phyloP scores from a whole-genome alignment of 1,140 invertebrate species.

The Micrasema longulum region DNA sequence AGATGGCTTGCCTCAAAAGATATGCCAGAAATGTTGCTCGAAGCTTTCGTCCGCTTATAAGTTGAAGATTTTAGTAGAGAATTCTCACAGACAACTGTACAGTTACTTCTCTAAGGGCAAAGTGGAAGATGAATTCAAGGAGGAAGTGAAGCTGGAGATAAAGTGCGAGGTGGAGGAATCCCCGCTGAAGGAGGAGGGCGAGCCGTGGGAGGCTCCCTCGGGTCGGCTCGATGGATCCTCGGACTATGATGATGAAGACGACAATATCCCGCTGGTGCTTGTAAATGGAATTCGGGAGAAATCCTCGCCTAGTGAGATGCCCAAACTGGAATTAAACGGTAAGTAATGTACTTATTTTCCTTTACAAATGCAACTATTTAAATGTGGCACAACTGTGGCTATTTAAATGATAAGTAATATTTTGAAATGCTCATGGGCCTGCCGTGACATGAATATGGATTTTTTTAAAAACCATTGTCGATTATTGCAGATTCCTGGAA shows the following conservation, averaged over 20 bases:
- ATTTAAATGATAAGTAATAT: too few species aligned
- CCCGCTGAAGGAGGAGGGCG: too few species aligned
- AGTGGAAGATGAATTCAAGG: constrained; percentile 6
- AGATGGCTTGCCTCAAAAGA: constrained; percentile 21
- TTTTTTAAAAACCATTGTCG: too few species aligned
- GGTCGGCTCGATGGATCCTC: not conserved
- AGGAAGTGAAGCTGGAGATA: not conserved
- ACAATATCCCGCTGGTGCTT: constrained; percentile 5
- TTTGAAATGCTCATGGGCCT: too few species aligned
- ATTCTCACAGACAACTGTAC: not conserved
- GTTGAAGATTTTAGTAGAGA: constrained; percentile 12
- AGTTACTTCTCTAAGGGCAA: not conserved
- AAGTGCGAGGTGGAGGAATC: not conserved
- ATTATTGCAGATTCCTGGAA: too few species aligned
- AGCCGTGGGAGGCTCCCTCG: not conserved
- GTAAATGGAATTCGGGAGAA: too few species aligned
- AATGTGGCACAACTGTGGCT: too few species aligned
- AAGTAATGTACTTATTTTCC: too few species aligned
- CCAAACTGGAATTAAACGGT: too few species aligned
- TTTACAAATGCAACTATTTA: too few species aligned
- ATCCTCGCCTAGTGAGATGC: too few species aligned
- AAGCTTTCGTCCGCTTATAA: constrained; percentile 26
- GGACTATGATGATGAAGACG: not conserved
- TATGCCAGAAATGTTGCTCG: constrained; percentile 12
- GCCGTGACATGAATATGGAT: too few species aligned